These are phyloP conservation scores for Stenurella melanura DNA, from an alignment of 2,888 invertebrate species.

Conservation along the genomic window DNA sequence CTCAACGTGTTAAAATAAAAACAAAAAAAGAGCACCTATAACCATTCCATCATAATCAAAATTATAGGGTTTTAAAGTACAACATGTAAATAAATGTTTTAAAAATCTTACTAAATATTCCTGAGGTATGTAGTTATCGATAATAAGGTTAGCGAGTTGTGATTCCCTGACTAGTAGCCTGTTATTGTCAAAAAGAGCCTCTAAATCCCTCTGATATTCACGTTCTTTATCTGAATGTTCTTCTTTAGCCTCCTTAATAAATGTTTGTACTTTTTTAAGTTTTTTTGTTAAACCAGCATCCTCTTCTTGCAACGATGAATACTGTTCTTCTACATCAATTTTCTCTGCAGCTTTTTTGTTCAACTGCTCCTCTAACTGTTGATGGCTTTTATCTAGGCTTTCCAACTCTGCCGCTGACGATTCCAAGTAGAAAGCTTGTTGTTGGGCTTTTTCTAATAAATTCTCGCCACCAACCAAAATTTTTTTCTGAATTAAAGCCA, in stretches of 20 bases:
- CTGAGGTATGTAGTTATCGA: slow-evolving; percentile 94
- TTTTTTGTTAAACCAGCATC: slow-evolving; percentile 94
- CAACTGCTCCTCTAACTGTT: slow-evolving; percentile 86
- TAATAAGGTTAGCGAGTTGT: slow-evolving; percentile 91
- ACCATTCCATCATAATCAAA: neutral
- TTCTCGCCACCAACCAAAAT: slow-evolving; percentile 99
- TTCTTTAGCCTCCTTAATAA: slow-evolving; percentile 90
- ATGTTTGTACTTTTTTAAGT: slow-evolving; percentile 90
- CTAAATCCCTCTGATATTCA: slow-evolving; percentile 98
- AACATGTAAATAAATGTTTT: slow-evolving; percentile 1
- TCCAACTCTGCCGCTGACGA: slow-evolving; percentile 90
- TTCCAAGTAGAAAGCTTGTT: slow-evolving; percentile 91
- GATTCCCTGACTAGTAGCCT: slow-evolving; percentile 92
- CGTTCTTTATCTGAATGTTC: slow-evolving; percentile 91
- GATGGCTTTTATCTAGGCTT: slow-evolving; percentile 85
- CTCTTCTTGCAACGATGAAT: slow-evolving; percentile 96
- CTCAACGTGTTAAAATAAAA: too few relatives aligned
- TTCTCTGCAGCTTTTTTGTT: slow-evolving; percentile 95
- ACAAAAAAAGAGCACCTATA: too few relatives aligned
- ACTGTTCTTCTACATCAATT: slow-evolving; percentile 95
- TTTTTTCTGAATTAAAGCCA: slow-evolving; percentile 93
- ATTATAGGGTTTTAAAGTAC: neutral
- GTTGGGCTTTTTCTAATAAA: slow-evolving; percentile 96
- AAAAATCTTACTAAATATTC: slow-evolving; percentile 85
- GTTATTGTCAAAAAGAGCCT: slow-evolving; percentile 94